Base-by-base conservation (phyloP, 2,113 vertebrate species). In the Eudyptes chrysolophus region DNA sequence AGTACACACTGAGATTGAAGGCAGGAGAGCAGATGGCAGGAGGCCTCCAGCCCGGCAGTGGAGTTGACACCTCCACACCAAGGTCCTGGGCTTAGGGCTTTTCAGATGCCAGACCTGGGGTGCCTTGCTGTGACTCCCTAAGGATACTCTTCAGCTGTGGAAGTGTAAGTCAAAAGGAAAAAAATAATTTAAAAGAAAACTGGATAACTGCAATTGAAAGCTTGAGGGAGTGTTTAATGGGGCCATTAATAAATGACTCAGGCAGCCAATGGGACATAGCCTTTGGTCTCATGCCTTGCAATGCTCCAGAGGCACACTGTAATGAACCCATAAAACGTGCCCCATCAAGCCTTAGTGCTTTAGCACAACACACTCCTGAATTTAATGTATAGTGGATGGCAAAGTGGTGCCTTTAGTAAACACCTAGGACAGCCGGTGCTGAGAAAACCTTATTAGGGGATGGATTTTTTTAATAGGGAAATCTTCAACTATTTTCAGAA, bases 181-280 rank as follows among this genome's bases (percentile, higher is more conserved):
- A 79, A 90, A 60, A 68, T 3, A 60, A 51, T 32, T 52, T 77
- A 51, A 64, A 81, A 77, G 64, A 80, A 65, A 97, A 55, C 44
- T 80, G 94, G 69, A 29, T 91, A 96, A 94, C 64, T 95, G 87
- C 88, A 96, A 85, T 89, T 8, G 10, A 71, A 92, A 92, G 90
- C 96, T 91, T 40, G 86, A 92, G 96, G 71, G 87, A 82, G 79
- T 68, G 83, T 96, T 94, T 94, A 97, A 93, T 94, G 52, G 94
- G 72, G 48, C 87, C 72, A 38, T 96, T 95, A 95, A 94, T 94
- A 95, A 92, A 84, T 76, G 87, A 95, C 88, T 75, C 36, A 65
- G 87, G 81, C 95, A 96, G 95, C 84, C 64, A 85, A 58, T 96
- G 92, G 85, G 80, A 88, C 79, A 27, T 70, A 80, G 80, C 89